Base-by-base conservation (phyloP, 1,140 invertebrate species). In the Geopemphigus sp. region DNA sequence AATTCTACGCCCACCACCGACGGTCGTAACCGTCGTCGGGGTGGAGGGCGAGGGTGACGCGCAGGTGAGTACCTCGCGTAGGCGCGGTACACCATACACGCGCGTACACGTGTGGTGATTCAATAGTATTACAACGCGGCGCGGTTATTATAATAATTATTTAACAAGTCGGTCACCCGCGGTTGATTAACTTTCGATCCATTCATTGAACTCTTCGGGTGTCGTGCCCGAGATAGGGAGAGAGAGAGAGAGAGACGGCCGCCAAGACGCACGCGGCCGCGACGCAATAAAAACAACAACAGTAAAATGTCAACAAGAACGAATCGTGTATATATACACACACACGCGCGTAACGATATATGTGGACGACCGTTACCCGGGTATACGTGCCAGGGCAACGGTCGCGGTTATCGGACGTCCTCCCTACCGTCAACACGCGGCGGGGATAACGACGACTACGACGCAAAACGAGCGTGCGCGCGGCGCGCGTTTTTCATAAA, bases 121-220 rank as follows among this genome's bases (percentile, higher is more conserved):
- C 3, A 39, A 39, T 8, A 8, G 3, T 4, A 8, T 39, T 39
- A 39, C 32, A 8, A 39, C 32, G 3, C 32, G 32, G 32, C 3
- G 8, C 32, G 32, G 8, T n/a, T n/a, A n/a, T n/a, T n/a, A n/a
- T n/a, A n/a, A n/a, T n/a, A n/a, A n/a, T n/a, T n/a, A n/a, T n/a
- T n/a, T n/a, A 64, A 64, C 26, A 5, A 29, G 53, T 57, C n/a
- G 53, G 26, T 57, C 53, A 24, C 32, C 54, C 29, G 63, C 63
- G 29, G 32, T 39, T 17, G 72, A 24, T 61, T 24, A 61, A 15
- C 74, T 78, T 78, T 78, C 74, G 56, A 50, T 63, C 74, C 74
- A 50, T 63, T 78, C 74, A 50, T 78, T 63, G 74, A 78, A 78
- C 74, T 78, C 74, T 63, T 54, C 63, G 29, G 32, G 3, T 39